Base-by-base conservation (phyloP, 1,140 invertebrate genomes). In the Drosophila sproati region DNA sequence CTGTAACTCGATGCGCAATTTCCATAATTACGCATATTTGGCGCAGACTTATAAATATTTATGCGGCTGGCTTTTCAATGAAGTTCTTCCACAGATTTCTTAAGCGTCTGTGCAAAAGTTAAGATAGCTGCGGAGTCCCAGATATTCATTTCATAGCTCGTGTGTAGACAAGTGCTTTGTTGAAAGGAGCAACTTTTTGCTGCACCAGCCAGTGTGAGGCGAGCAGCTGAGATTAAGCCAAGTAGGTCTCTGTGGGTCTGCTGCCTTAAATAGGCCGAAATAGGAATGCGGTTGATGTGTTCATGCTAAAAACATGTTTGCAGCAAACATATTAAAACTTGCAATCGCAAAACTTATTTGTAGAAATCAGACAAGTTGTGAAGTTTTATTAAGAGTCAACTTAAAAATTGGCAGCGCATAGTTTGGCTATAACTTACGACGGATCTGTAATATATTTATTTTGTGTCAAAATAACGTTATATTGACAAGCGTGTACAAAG, bases 21-120 rank as follows among this genome's bases (percentile, higher is more conserved):
- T 82, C 74, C 80, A 82, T 82, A 82, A 82, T 82, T 82, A 78
- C 75, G 79, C 74, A 82, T 70, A 78, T 78, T 82, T 71, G 43
- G 32, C n/a, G 41, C 37, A 82, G 82, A 82, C 80, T 82, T 82
- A 71, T 82, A 78, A 82, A 82, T 82, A 82, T 82, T 82, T 78
- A 82, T 82, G 70, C 41, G 41, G 43, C 62, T 50, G 47, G 61
- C 37, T 75, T 50, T 39, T 61, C 67, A 79, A 73, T 62, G 34
- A 68, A 73, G 28, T 66, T 66, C 31, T 43, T 1, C 2, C 28
- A 45, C 57, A 32, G 57, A 34, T 34, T 60, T 47, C 43, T 10
- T 5, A 35, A 47, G 7, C n/a, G 31, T 45, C 39, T n/a, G n/a
- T 43, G 34, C 3, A 34, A 0, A 34, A 4, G 39, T n/a, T 3